Base-by-base conservation (phyloP, 2,888 invertebrate species). In the Hydroisotoma schaefferi region DNA sequence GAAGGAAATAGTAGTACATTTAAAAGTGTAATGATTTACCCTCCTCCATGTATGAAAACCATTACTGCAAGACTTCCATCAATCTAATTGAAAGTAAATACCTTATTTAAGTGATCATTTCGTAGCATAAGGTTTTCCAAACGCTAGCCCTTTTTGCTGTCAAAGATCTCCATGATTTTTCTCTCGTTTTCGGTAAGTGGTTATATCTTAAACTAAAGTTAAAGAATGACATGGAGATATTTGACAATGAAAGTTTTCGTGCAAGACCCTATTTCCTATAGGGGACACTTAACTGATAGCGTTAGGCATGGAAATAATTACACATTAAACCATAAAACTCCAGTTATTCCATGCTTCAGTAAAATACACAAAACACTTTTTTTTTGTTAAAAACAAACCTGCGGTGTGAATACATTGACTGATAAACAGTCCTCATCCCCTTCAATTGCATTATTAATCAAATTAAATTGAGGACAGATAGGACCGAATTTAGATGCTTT, bases 371-470 rank as follows among this genome's bases (percentile, higher is more conserved):
- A 26, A 54, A 40, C 43, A 40, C 5, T 43, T 33, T 18, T 53
- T 18, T 53, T 15, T 37, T 33, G 53, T 22, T 43, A 49, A 52
- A 8, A 40, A 10, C 38, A 33, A 57, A 63, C 63, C 23, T 68
- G 48, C 29, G 62, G 59, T 2, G 63, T 54, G 40, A 65, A 68
- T 1, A 68, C 65, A 38, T 68, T 68, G 12, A 68, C 38, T 20
- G 44, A 68, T 10, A 68, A 43, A 28, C 68, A 68, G 10, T 65
- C 52, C 43, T 63, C 68, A n/a, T 28, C 26, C 15, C 64, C 68
- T 38, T 53, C 57, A 12, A 48, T 23, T 28, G 6, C 20, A 28
- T 51, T 28, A 2, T 33, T 53, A 5, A 51, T 28, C 15, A 57
- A 28, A 25, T 62, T 62, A 18, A 62, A 57, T 46, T 68, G 68